Evolutionary conservation across 2,113 vertebrate species (phyloP), one percentile per base, ranked within the genome.

Genomic region (Xiphophorus hellerii): DNA sequence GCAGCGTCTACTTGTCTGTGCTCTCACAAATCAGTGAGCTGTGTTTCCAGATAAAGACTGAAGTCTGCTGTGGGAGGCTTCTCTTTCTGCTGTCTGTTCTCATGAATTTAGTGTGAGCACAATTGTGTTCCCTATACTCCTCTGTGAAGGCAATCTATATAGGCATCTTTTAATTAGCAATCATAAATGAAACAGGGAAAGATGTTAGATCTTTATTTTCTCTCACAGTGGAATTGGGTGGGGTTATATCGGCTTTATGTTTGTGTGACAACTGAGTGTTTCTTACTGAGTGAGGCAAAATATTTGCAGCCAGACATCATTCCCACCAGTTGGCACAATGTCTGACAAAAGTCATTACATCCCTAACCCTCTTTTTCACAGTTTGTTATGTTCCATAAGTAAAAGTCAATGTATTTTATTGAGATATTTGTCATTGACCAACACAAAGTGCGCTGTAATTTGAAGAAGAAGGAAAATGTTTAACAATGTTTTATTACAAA

Each of bases 1-100:
- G 62, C 83, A 93, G 93, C 92, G 92, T 93, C 94, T 89, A 81
- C 68, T 76, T 93, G 94, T 94, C 94, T 93, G 85, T 81, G 78
- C 81, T 90, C 87, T 91, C 88, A 82, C 89, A 84, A 85, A 83
- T 87, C 77, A 76, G 69, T 65, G 82, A 48, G 71, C 77, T 80
- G 83, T 69, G 51, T 88, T 90, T 85, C 71, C 76, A 90, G 91
- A 93, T 90, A 93, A 90, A 90, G 81, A 73, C 17, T 62, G 27
- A 66, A 73, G 73, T 66, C 87, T 84, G 80, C 60, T 81, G 83
- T 81, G 81, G 82, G 87, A 82, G 62, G 86, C 70, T 79, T 76
- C 65, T 77, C 76, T 73, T 74, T 75, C 62, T 60, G 65, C 51
- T 37, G 61, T 64, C 69, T 35, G 73, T 90, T 90, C 88, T 89